phyloP scores from a whole-genome alignment of 2,113 vertebrate genomes.

The Tauraco erythrolophus region DNA sequence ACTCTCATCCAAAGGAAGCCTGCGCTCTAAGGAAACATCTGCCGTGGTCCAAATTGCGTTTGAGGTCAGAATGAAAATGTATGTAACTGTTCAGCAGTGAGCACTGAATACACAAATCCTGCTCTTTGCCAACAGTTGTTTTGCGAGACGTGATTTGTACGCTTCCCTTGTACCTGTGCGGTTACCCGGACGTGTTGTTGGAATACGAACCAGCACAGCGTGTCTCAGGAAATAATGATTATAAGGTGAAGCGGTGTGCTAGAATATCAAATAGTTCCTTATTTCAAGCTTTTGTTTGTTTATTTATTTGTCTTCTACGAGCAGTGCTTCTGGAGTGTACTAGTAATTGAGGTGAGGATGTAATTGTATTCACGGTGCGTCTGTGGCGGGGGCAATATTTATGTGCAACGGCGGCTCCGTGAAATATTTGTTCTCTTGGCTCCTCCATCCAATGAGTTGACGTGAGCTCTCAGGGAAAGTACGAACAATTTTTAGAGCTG shows the following conservation, averaged over 20 bases:
- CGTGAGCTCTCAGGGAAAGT: neutral
- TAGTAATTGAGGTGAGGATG: neutral
- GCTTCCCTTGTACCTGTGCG: constrained; percentile 12
- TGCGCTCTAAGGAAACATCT: constrained; percentile 6
- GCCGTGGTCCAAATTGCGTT: neutral
- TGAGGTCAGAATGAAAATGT: constrained; percentile 49
- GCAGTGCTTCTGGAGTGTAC: neutral
- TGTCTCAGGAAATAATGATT: neutral
- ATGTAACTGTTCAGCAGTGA: neutral
- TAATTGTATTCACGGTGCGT: neutral
- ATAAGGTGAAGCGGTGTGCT: neutral
- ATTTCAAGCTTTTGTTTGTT: neutral
- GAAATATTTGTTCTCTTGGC: neutral
- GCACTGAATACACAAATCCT: constrained; percentile 17
- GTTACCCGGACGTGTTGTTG: neutral
- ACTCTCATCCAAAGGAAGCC: neutral
- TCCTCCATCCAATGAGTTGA: neutral
- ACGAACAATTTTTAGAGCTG: neutral
- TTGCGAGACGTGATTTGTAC: neutral
- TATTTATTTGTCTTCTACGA: neutral
- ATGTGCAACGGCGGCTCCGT: neutral
- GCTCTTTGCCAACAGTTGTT: neutral
- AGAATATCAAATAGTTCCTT: neutral
- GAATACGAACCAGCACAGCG: neutral
- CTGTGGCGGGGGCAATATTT: neutral